Percentiles rank a stretch among this genome's conserved stretches.
Conservation (phyloP, 2,113 vertebrate genomes). For the Misgurnus anguillicaudatus region DNA sequence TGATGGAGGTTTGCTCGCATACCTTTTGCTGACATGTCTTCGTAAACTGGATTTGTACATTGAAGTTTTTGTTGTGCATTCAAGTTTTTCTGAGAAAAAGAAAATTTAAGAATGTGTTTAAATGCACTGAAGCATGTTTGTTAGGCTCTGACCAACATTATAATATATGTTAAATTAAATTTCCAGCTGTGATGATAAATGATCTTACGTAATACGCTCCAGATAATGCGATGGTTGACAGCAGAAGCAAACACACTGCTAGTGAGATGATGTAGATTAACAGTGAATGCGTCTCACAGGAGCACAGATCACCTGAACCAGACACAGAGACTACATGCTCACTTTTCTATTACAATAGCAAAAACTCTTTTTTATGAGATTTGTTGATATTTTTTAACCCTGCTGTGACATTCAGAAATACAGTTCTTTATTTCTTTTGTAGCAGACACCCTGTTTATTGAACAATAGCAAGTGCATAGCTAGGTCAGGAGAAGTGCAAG, state of each 20-base stretch:
- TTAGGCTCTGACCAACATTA: too few relatives aligned
- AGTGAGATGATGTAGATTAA: constrained; percentile 61
- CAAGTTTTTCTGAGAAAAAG: constrained; percentile 4
- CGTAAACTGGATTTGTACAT: constrained; percentile 2
- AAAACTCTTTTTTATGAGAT: background rate
- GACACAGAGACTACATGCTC: background rate
- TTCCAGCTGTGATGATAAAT: background rate
- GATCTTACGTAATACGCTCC: constrained; percentile 60
- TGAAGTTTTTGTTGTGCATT: background rate
- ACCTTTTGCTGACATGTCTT: background rate
- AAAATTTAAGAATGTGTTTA: background rate
- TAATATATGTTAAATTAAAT: background rate
- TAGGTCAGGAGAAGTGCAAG: too few relatives aligned
- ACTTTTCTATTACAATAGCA: background rate
- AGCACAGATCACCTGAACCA: constrained; percentile 49
- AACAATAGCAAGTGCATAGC: too few relatives aligned
- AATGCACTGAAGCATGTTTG: background rate
- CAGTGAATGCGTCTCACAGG: constrained; percentile 54
- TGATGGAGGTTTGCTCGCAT: background rate
- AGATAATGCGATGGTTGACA: constrained; percentile 50
- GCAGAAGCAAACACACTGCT: constrained; percentile 51
- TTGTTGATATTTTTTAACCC: too few relatives aligned
- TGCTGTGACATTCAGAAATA: too few relatives aligned
- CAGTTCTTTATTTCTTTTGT: too few relatives aligned
- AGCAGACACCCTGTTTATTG: too few relatives aligned